Evolutionary conservation across 2,113 vertebrate species (phyloP), one percentile per base, ranked within the genome.

Genomic region (Harpagus bidentatus): DNA sequence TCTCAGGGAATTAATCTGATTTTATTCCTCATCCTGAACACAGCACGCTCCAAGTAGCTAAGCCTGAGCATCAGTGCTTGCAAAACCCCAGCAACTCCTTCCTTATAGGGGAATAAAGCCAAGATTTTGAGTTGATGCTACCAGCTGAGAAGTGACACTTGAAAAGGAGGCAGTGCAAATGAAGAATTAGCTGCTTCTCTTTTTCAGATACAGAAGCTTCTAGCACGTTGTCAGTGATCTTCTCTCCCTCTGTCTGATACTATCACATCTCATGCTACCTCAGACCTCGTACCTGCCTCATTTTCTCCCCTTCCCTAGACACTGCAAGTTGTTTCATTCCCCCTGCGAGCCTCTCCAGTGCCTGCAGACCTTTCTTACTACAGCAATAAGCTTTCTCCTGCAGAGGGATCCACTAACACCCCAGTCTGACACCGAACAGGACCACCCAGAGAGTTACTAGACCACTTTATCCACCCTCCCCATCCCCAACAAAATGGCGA

Each of bases 381-480:
- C 15, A 20, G 8, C 17, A 72, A 43, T 40, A 65, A 7, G 2
- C 9, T 48, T 21, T 25, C 1, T 45, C 9, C 16, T 18, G 3
- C 28, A 16, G 18, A 48, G 8, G 4, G 42, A 11, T 2, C 2
- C 32, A 7, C 22, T 8, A 9, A 16, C 3, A 3, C 9, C 28
- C 23, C 36, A 2, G 6, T 22, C 8, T 3, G 14, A 63, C 21
- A 42, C 26, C 7, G 2, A 42, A 42, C 1, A 80, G 8, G 29
- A 10, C 3, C 32, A 11, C 42, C 4, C 42, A 28, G 15, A 13
- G 3, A 4, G 2, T 2, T 5, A 36, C 16, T 2, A 4, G 0
- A 0, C 2, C 4, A 0, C 26, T 1, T 0, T 8, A 2, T 10
- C 1, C 7, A 16, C 9, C 4, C 3, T 4, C 0, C 10, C 2